Evolutionary conservation across 1,140 invertebrate species (phyloP).

Genomic region (Chymomyza costata): DNA sequence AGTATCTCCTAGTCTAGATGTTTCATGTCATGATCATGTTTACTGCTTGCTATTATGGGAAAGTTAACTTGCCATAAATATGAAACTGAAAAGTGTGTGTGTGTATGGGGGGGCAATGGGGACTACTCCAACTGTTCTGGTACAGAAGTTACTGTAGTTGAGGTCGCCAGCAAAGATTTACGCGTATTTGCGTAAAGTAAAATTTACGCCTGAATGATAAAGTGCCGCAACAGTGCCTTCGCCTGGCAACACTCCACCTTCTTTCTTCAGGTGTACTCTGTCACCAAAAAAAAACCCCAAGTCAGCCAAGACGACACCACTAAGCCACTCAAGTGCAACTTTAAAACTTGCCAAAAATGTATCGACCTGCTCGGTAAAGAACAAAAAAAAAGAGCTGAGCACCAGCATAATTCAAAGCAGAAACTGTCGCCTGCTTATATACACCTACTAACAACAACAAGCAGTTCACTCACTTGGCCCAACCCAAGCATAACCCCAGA

Average conservation of each 20-base stretch:
- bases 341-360: conserved; percentile 62
- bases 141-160: neutral
- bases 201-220: conserved; percentile 68
- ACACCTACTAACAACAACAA: too few relatives aligned
- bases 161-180: conserved; percentile 50
- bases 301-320: conserved; percentile 8
- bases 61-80: too few relatives aligned
- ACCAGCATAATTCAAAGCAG: too few relatives aligned
- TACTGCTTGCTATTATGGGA: too few relatives aligned
- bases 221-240: conserved; percentile 23
- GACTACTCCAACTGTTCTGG: conserved; percentile 9
- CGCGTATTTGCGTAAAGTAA: conserved; percentile 66
- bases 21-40: too few relatives aligned
- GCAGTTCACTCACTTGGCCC: conserved; percentile 25
- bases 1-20: too few relatives aligned
- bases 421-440: conserved; percentile 61
- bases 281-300: too few relatives aligned
- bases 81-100: conserved; percentile 43
- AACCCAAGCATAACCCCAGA: conserved; percentile 15
- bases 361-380: conserved; percentile 23
- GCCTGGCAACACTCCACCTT: conserved; percentile 9
- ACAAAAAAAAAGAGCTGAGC: conserved; percentile 31
- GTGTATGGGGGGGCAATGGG: neutral
- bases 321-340: conserved; percentile 70
- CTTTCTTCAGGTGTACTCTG: neutral